These are phyloP conservation scores for Burhinus oedicnemus DNA, from an alignment of 2,113 vertebrate genomes.

Conservation along the genomic window DNA sequence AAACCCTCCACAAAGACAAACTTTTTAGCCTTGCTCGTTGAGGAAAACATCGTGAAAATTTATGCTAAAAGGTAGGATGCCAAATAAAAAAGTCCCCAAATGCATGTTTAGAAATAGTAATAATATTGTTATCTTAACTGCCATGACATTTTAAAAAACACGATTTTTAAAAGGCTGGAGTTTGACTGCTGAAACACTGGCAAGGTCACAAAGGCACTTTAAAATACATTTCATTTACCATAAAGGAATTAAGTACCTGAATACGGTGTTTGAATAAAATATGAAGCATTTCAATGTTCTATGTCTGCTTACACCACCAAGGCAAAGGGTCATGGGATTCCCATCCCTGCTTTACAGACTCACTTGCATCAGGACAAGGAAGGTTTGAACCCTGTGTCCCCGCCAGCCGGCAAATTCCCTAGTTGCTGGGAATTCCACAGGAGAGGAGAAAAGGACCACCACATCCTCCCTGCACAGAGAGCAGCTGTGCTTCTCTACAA, in stretches of 20 bases:
- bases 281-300: not conserved
- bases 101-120: not conserved
- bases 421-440: not conserved
- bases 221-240: not conserved
- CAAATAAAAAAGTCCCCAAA: not conserved
- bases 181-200: not conserved
- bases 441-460: not conserved
- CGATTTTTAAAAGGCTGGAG: not conserved
- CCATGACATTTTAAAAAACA: not conserved
- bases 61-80: not conserved
- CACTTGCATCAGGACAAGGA: not conserved
- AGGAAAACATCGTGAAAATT: not conserved
- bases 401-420: accelerated
- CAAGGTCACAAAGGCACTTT: not conserved
- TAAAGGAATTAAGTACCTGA: not conserved
- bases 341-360: not conserved
- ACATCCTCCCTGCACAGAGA: not conserved
- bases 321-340: not conserved
- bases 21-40: not conserved
- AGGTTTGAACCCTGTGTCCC: not conserved
- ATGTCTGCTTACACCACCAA: not conserved
- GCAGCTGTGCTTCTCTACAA: not conserved
- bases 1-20: not conserved
- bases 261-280: not conserved
- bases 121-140: not conserved